phyloP scores from a whole-genome alignment of 2,797 vertebrate genomes.

The Pitangus sulphuratus region DNA sequence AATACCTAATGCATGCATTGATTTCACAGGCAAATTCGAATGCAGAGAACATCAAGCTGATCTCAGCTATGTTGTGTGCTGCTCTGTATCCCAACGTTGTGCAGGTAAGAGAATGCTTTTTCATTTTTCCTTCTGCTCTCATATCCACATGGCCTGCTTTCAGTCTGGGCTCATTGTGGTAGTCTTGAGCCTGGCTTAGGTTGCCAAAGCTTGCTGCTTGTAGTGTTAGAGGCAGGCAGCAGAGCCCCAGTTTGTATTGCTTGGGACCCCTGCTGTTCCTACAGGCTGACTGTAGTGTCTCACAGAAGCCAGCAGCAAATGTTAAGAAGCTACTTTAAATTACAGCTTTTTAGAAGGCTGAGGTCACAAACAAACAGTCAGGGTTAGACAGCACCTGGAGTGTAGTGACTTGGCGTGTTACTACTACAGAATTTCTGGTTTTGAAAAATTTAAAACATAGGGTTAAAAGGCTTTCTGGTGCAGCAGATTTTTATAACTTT shows the following conservation, averaged over 20 bases:
- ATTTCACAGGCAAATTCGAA: constrained; percentile 90
- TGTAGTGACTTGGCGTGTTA: neutral
- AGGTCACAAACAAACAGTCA: neutral
- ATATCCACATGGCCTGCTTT: neutral
- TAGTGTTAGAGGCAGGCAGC: neutral
- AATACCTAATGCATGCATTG: neutral
- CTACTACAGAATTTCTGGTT: neutral
- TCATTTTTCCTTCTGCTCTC: neutral
- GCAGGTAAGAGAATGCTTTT: constrained; percentile 81
- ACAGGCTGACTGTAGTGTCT: neutral
- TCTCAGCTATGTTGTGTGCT: constrained; percentile 95
- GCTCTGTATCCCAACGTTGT: constrained; percentile 98
- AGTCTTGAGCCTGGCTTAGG: neutral
- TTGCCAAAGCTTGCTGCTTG: neutral
- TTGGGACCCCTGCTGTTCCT: neutral
- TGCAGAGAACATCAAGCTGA: constrained; percentile 90
- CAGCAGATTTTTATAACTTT: neutral
- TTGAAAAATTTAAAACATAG: neutral
- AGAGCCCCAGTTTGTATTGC: neutral
- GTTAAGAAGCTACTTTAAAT: neutral
- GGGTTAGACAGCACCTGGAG: neutral
- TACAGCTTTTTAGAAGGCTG: neutral
- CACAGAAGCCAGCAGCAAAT: neutral
- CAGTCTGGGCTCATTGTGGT: neutral
- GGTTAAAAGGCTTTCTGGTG: neutral